Conservation (phyloP, 2,113 vertebrate species). For the Meriones unguiculatus region DNA sequence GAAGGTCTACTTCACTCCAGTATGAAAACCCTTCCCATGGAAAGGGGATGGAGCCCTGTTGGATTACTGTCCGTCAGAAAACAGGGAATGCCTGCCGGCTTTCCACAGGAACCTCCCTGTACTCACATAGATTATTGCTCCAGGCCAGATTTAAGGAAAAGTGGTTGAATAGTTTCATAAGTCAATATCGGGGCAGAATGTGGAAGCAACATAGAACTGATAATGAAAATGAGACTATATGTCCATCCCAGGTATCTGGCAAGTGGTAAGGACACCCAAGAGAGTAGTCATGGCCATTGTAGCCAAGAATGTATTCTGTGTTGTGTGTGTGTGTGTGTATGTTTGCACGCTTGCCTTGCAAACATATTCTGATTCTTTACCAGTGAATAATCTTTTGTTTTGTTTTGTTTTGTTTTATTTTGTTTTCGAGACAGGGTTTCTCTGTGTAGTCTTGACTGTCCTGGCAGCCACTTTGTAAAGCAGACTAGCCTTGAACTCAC, state of each 20-base stretch:
- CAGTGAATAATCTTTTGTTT: too few relatives aligned
- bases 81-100: too few relatives aligned
- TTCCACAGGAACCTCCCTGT: rapidly evolving
- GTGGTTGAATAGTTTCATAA: neutral
- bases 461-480: too few relatives aligned
- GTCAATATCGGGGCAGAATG: neutral
- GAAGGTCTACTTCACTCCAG: rapidly evolving
- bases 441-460: too few relatives aligned
- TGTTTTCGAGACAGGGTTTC: too few relatives aligned
- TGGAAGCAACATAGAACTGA: rapidly evolving
- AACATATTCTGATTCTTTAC: neutral
- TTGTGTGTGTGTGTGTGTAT: neutral
- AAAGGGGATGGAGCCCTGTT: neutral
- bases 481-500: too few relatives aligned
- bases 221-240: too few relatives aligned
- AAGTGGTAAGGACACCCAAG: neutral
- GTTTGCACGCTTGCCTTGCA: neutral
- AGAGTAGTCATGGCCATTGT: rapidly evolving
- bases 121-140: neutral
- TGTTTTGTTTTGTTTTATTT: too few relatives aligned
- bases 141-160: neutral
- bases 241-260: neutral
- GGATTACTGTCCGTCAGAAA: too few relatives aligned
- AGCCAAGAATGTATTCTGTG: neutral
- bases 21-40: neutral